Conservation (phyloP, 2,797 vertebrate species). For the Thripadectes ignobilis region DNA sequence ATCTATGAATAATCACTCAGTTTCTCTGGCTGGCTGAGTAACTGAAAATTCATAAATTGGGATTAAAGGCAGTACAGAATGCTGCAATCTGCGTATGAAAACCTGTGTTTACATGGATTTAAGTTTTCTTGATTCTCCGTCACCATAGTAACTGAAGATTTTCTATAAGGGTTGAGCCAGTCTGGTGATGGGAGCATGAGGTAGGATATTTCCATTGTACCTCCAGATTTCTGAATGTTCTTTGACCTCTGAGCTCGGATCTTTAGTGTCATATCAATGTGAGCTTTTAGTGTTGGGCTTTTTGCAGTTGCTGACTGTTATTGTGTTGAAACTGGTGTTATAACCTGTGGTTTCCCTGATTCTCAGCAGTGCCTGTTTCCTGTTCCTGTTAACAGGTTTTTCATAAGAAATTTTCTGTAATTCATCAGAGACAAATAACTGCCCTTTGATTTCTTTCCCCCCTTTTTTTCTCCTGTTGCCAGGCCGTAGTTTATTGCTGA, state of each 20-base stretch:
- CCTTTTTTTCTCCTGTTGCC: neutral
- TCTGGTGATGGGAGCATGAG: neutral
- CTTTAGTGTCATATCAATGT: fast-evolving
- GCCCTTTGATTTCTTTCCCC: neutral
- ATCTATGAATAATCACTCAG: neutral
- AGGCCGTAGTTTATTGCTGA: neutral
- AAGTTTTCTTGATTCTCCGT: fast-evolving
- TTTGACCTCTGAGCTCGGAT: neutral
- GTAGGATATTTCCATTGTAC: neutral
- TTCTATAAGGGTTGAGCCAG: neutral
- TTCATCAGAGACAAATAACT: neutral
- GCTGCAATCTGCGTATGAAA: neutral
- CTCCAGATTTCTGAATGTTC: neutral
- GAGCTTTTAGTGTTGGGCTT: neutral
- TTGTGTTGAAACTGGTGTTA: fast-evolving
- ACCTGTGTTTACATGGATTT: neutral
- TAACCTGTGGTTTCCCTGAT: fast-evolving
- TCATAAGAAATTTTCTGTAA: neutral
- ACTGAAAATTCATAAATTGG: neutral
- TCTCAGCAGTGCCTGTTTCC: neutral
- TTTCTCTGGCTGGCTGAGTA: neutral
- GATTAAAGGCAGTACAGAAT: neutral
- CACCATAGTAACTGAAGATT: conserved; percentile 4
- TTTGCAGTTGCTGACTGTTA: neutral
- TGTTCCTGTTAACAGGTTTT: neutral